phyloP scores from a whole-genome alignment of 2,113 vertebrate species.

The Plotosus lineatus region DNA sequence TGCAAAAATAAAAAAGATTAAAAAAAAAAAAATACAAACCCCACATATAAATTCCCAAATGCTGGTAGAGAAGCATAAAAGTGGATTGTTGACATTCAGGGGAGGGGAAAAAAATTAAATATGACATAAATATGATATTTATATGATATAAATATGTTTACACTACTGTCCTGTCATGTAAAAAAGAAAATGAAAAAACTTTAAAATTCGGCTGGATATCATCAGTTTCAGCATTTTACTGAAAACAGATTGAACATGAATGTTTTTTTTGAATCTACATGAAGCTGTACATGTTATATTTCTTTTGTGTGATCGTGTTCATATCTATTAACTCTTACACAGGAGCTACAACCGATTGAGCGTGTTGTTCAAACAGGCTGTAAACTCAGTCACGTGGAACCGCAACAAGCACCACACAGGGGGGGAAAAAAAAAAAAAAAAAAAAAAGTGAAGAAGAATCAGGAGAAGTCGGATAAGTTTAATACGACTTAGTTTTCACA shows the following conservation, averaged over 20 bases:
- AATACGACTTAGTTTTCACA: neutral
- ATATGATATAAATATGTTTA: no score
- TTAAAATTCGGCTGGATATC: neutral
- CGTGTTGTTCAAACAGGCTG: conserved; percentile 18
- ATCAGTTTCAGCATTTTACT: neutral
- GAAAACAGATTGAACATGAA: neutral
- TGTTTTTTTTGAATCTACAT: neutral
- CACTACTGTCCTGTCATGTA: neutral
- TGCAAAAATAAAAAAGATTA: no score
- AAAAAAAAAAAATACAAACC: no score
- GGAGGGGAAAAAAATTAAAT: no score
- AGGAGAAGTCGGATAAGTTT: neutral
- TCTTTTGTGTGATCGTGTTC: conserved; percentile 20
- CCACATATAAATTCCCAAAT: no score
- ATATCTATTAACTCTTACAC: conserved; percentile 38
- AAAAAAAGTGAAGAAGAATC: neutral
- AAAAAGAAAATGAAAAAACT: neutral
- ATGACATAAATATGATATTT: no score
- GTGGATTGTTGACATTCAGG: no score
- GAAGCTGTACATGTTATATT: neutral
- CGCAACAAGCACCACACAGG: conserved; percentile 8
- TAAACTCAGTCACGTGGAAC: conserved; percentile 15
- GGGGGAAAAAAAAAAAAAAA: no score
- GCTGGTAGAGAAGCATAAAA: no score
- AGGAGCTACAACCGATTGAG: conserved; percentile 31